Evolutionary conservation across 2,113 vertebrate species (phyloP).

Genomic region (Cnemophilus loriae): DNA sequence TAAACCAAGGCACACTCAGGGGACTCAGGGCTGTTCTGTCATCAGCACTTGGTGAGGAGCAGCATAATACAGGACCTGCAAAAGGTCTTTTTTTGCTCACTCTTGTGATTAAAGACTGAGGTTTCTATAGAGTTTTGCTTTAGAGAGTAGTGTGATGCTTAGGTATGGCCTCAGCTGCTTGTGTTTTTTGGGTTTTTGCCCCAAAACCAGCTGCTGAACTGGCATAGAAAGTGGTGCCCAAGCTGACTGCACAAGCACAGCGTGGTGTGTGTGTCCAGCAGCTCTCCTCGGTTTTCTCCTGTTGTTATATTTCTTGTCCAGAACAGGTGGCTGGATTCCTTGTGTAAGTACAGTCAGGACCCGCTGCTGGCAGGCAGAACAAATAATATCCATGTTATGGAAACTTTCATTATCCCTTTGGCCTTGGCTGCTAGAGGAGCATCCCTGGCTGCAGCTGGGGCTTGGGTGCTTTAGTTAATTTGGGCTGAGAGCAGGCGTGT

Average conservation of each 20-base stretch:
- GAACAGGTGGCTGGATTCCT: neutral
- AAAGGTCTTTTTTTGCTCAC: neutral
- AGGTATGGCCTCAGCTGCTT: rapidly evolving
- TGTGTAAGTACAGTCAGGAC: rapidly evolving
- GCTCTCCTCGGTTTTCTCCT: too few species aligned
- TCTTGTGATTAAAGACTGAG: neutral
- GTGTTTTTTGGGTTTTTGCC: neutral
- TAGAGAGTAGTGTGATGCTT: rapidly evolving
- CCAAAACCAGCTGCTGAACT: neutral
- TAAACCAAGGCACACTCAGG: neutral
- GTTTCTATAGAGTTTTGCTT: rapidly evolving
- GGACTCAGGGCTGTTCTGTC: rapidly evolving
- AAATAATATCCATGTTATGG: rapidly evolving
- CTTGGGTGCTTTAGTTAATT: rapidly evolving
- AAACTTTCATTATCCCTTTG: neutral
- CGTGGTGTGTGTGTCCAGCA: rapidly evolving
- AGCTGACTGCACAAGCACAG: rapidly evolving
- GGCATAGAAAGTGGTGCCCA: rapidly evolving
- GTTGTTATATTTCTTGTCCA: rapidly evolving
- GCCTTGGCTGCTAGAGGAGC: neutral
- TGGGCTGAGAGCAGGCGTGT: neutral
- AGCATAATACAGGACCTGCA: rapidly evolving
- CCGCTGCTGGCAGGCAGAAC: neutral
- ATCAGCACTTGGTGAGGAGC: neutral
- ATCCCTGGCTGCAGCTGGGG: neutral